Conservation (phyloP, 2,888 invertebrate genomes). For the Abrostola triplasia region DNA sequence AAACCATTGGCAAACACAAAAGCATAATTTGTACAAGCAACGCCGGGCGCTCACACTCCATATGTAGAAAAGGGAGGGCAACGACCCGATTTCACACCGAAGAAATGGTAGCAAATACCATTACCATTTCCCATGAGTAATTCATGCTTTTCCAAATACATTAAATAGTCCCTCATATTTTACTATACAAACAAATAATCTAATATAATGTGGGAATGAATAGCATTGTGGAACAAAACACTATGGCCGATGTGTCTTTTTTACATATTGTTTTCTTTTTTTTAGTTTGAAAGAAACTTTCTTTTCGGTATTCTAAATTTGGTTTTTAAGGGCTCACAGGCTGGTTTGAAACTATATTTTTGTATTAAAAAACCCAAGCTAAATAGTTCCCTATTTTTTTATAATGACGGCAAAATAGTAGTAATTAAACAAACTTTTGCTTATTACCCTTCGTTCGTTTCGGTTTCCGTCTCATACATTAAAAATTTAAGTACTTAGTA, state of each 20-base stretch:
- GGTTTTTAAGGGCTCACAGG: no score
- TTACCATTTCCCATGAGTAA: constrained; percentile 75
- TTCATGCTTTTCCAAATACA: constrained; percentile 72
- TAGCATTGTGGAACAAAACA: constrained; percentile 2
- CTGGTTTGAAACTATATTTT: no score
- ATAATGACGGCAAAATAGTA: no score
- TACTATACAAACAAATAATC: constrained; percentile 31
- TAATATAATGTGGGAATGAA: constrained; percentile 25
- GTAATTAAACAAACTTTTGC: no score
- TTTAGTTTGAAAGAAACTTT: no score
- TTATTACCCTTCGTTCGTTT: no score
- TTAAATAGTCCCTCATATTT: constrained; percentile 37
- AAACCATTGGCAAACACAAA: constrained; percentile 26
- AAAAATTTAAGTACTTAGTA: no score
- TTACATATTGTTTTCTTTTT: no score
- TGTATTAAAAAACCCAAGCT: no score
- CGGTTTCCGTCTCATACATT: no score
- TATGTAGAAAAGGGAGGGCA: constrained; percentile 42
- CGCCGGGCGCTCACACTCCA: constrained; percentile 11
- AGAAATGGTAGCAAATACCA: constrained; percentile 69
- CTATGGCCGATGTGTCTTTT: neutral
- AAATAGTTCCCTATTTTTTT: no score
- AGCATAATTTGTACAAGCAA: constrained; percentile 31
- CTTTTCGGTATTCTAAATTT: no score
- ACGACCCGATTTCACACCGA: constrained; percentile 63